A percentile compares a stretch with the other conserved stretches of the same genome.
Evolutionary conservation across 1,140 invertebrate species (phyloP).

Genomic region (Papilio glaucus): DNA sequence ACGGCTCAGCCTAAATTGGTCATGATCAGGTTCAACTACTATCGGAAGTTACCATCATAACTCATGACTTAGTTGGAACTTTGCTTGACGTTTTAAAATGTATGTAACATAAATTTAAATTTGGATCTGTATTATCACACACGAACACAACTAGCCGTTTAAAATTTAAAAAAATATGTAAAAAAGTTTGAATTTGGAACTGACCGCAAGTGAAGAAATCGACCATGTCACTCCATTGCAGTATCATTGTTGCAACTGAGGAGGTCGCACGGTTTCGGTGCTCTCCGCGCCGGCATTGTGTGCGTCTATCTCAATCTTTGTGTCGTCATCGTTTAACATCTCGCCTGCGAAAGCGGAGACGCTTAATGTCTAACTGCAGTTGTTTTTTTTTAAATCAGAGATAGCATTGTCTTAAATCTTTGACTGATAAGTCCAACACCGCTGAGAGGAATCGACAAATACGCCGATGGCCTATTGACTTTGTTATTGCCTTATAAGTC

Average conservation of each 20-base stretch:
- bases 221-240: constrained; percentile 78
- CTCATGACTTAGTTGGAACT: constrained; percentile 10
- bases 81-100: neutral
- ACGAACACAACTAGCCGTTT: constrained; percentile 9
- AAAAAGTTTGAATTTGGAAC: constrained; percentile 50
- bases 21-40: constrained; percentile 39
- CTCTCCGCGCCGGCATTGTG: constrained; percentile 54
- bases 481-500: neutral
- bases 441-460: neutral
- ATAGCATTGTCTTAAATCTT: neutral
- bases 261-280: constrained; percentile 62
- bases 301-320: constrained; percentile 56
- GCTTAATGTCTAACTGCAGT: constrained; percentile 4
- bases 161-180: constrained; percentile 37
- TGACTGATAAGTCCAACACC: neutral
- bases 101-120: no score
- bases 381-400: neutral
- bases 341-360: constrained; percentile 44
- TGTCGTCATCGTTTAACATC: constrained; percentile 43
- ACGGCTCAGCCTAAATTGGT: constrained; percentile 55
- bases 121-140: constrained; percentile 21
- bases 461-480: neutral
- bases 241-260: constrained; percentile 77
- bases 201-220: constrained; percentile 68
- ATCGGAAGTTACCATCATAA: constrained; percentile 50